These are phyloP conservation scores for Petrolisthes manimaculis DNA, from an alignment of 2,888 invertebrate species.

Conservation along the genomic window DNA sequence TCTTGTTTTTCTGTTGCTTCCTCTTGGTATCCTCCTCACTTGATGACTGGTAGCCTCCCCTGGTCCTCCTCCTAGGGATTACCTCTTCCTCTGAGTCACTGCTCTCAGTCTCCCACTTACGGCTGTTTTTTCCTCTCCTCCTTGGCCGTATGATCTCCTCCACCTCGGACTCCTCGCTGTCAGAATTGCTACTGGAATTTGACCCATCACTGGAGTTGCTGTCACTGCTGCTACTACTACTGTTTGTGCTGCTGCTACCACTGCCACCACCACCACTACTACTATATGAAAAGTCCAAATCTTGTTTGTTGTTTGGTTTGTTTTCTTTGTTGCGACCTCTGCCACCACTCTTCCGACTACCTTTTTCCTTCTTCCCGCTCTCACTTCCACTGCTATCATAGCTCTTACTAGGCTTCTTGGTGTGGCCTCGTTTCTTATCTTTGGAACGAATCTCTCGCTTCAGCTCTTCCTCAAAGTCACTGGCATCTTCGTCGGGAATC, in stretches of 20 bases:
- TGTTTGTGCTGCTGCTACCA: slow-evolving; percentile 41
- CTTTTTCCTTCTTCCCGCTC: slow-evolving; percentile 12
- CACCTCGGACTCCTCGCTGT: slow-evolving; percentile 42
- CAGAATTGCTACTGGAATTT: slow-evolving; percentile 29
- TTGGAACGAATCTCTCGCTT: slow-evolving; percentile 59
- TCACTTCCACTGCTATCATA: slow-evolving; percentile 50
- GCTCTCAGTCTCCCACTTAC: slow-evolving; percentile 54
- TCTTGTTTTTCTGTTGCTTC: slow-evolving; percentile 26
- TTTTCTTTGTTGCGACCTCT: slow-evolving; percentile 53
- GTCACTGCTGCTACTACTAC: slow-evolving; percentile 31
- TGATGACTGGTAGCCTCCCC: slow-evolving; percentile 44
- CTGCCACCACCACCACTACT: slow-evolving; percentile 29
- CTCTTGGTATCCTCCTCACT: slow-evolving; percentile 44
- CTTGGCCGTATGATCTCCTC: slow-evolving; percentile 34
- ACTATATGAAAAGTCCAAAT: slow-evolving; percentile 46
- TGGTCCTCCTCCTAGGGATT: slow-evolving; percentile 37
- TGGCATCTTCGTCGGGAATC: slow-evolving; percentile 65
- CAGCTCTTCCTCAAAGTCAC: slow-evolving; percentile 64
- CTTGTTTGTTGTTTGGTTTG: slow-evolving; percentile 56
- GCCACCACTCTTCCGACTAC: slow-evolving; percentile 16
- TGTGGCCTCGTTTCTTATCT: slow-evolving; percentile 39
- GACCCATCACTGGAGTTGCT: slow-evolving; percentile 38
- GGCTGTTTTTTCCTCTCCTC: slow-evolving; percentile 24
- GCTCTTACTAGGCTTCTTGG: slow-evolving; percentile 25
- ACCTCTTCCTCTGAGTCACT: slow-evolving; percentile 49